phyloP scores from a whole-genome alignment of 92 coral and sea anemone genomes.

The Umimayanthus chanpuru region DNA sequence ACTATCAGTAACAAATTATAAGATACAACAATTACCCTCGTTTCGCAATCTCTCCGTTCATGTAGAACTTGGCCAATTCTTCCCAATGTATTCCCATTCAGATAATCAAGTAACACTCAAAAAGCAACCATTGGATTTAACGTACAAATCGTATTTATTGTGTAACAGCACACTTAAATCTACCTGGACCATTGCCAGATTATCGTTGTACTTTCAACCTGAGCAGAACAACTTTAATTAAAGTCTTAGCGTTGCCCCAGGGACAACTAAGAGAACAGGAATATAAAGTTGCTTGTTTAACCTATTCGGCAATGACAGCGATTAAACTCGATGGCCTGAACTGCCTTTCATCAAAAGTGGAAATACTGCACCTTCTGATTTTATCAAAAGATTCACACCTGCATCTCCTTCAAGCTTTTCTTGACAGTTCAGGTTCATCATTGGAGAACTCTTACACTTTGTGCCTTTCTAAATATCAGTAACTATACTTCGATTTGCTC shows the following conservation, averaged over 20 bases:
- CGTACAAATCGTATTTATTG: background rate
- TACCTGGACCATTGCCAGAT: slow-evolving; percentile 28
- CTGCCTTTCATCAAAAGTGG: slow-evolving; percentile 18
- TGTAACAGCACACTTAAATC: slow-evolving; percentile 38
- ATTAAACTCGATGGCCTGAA: background rate
- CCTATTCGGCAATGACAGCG: slow-evolving; percentile 26
- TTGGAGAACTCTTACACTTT: background rate
- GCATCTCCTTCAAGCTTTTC: background rate
- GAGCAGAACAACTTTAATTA: slow-evolving; percentile 4
- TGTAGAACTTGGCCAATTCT: background rate
- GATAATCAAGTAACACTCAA: background rate
- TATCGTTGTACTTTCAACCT: slow-evolving; percentile 26
- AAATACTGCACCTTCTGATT: background rate
- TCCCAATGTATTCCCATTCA: background rate
- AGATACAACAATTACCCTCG: background rate
- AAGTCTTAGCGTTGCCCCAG: background rate
- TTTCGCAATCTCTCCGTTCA: background rate
- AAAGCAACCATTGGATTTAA: background rate
- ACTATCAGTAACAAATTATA: no score
- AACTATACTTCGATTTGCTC: background rate
- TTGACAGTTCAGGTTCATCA: background rate
- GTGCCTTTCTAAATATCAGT: slow-evolving; percentile 24
- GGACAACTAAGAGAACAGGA: slow-evolving; percentile 17
- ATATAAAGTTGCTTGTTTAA: slow-evolving; percentile 3
- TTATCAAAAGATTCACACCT: slow-evolving; percentile 14